phyloP scores from a whole-genome alignment of 2,797 vertebrate genomes.

The Prionace glauca region DNA sequence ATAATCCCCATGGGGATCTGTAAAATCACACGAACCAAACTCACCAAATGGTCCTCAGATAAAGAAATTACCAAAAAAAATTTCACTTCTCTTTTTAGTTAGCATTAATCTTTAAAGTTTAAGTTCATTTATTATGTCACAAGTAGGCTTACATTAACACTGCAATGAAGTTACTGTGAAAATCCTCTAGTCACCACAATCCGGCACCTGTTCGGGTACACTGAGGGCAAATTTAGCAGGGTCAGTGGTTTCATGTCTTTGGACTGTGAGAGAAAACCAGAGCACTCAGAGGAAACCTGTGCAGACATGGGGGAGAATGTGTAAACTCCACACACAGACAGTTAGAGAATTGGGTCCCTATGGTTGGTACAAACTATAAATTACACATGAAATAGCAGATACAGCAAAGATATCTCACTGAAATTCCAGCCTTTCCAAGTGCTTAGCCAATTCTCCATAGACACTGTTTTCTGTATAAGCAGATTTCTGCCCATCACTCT shows the following conservation, averaged over 20 bases:
- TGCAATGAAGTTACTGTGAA: too few relatives aligned
- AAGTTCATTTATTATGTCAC: too few relatives aligned
- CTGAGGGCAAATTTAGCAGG: too few relatives aligned
- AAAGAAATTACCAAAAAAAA: background rate
- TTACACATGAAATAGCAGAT: background rate
- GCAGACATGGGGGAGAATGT: too few relatives aligned
- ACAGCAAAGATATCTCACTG: background rate
- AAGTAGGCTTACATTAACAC: too few relatives aligned
- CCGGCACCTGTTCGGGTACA: too few relatives aligned
- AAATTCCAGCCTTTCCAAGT: background rate
- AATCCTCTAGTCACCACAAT: too few relatives aligned
- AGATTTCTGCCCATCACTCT: background rate
- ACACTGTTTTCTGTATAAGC: background rate
- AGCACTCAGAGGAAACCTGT: too few relatives aligned
- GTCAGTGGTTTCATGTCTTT: too few relatives aligned
- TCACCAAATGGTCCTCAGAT: background rate
- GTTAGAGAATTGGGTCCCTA: too few relatives aligned
- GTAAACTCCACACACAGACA: too few relatives aligned
- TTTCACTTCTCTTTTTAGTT: background rate
- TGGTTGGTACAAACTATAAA: background rate
- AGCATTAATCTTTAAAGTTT: background rate
- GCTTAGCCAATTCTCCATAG: background rate
- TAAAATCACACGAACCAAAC: background rate
- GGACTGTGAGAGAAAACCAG: too few relatives aligned
- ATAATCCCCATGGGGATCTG: background rate